These are phyloP conservation scores for Sterna hirundo DNA, from an alignment of 2,113 vertebrate genomes.

Conservation along the genomic window DNA sequence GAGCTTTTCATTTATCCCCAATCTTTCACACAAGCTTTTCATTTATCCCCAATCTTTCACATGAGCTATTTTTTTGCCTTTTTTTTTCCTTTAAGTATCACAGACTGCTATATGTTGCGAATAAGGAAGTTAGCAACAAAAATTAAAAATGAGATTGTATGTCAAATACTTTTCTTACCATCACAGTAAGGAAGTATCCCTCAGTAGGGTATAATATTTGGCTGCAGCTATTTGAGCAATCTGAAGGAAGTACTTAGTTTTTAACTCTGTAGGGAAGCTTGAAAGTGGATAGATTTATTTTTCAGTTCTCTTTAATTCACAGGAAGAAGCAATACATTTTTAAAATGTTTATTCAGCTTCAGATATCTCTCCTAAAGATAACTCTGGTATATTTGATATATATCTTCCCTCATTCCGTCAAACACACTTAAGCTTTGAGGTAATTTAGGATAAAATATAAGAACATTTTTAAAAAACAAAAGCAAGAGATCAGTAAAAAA, in stretches of 20 bases:
- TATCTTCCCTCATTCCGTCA: constrained; percentile 46
- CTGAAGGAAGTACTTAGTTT: not conserved
- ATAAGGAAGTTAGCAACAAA: not conserved
- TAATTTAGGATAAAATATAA: constrained; percentile 45
- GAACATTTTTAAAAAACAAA: constrained; percentile 21
- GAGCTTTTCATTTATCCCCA: constrained; percentile 14
- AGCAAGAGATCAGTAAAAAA: constrained; percentile 44
- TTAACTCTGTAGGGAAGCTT: not conserved
- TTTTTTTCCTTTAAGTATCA: not conserved
- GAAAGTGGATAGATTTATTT: not conserved
- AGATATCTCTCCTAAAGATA: constrained; percentile 45
- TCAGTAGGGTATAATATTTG: not conserved
- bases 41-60: not conserved
- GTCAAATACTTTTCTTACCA: not conserved
- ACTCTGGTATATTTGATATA: constrained; percentile 16
- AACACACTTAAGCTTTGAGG: constrained; percentile 61
- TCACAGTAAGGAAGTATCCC: not conserved
- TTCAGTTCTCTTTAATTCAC: constrained; percentile 5
- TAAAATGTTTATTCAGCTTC: constrained; percentile 69
- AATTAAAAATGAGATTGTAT: not conserved
- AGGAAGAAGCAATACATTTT: constrained; percentile 40
- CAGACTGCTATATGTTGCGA: not conserved
- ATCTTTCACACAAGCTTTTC: not conserved
- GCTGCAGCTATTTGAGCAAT: not conserved
- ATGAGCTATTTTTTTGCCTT: not conserved